Conservation (phyloP, 2,113 vertebrate genomes). For the Pseudonaja textilis region DNA sequence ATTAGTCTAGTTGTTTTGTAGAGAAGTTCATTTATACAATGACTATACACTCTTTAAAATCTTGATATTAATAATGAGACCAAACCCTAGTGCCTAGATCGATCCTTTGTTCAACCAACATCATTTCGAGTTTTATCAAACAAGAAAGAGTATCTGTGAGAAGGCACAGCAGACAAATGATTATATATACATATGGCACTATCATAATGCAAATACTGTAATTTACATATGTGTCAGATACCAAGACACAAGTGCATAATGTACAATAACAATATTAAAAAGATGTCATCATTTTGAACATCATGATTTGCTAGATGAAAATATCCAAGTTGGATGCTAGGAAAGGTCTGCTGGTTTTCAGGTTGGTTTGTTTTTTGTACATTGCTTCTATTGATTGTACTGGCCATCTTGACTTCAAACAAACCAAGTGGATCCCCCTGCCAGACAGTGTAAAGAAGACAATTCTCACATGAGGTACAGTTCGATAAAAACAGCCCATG, state of each 20-base stretch:
- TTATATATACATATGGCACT: neutral
- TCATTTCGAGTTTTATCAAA: neutral
- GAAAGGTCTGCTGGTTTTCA: neutral
- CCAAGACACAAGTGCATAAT: neutral
- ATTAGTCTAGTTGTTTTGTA: neutral
- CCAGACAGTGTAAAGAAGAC: neutral
- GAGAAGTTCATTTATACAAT: neutral
- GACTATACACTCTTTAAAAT: neutral
- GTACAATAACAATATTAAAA: neutral
- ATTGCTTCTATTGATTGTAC: neutral
- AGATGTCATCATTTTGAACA: neutral
- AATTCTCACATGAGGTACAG: neutral
- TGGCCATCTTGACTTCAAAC: neutral
- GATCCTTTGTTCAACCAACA: neutral
- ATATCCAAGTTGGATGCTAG: neutral
- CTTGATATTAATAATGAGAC: neutral
- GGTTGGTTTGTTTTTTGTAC: neutral
- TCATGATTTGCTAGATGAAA: neutral
- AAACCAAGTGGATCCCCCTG: neutral
- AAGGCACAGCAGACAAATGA: neutral
- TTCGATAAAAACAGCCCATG: neutral
- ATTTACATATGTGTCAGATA: neutral
- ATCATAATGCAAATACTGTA: neutral
- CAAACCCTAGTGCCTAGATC: neutral
- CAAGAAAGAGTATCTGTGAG: neutral